A percentile compares a stretch with the other conserved stretches of the same genome.
Evolutionary conservation across 2,888 invertebrate genomes (phyloP).

Genomic region (Venusia cambrica): DNA sequence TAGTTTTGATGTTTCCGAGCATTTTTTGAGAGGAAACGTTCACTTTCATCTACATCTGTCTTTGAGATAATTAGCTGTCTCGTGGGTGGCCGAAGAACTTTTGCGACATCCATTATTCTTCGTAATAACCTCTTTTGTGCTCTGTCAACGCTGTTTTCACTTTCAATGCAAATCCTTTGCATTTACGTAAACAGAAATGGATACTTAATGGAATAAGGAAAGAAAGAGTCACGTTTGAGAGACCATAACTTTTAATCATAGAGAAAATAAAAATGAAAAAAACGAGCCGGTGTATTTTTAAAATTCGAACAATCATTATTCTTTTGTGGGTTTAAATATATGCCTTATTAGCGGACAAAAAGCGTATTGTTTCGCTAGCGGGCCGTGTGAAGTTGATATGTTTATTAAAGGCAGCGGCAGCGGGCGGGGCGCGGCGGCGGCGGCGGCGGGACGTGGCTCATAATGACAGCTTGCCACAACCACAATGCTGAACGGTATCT

Average conservation of each 20-base stretch:
- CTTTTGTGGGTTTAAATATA: constrained; percentile 40
- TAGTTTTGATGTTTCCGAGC: constrained; percentile 69
- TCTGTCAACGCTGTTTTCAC: constrained; percentile 72
- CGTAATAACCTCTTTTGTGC: constrained; percentile 59
- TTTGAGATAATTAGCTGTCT: constrained; percentile 57
- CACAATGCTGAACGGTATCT: constrained; percentile 20
- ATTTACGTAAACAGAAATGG: constrained; percentile 63
- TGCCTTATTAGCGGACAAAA: constrained; percentile 55
- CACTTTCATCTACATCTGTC: constrained; percentile 73
- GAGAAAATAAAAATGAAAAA: constrained; percentile 15
- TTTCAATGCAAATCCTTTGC: constrained; percentile 65
- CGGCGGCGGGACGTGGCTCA: constrained; percentile 3
- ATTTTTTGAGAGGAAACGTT: constrained; percentile 60
- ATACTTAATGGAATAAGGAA: constrained; percentile 38
- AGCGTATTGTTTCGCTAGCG: constrained; percentile 48
- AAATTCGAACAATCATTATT: constrained; percentile 30
- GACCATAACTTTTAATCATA: constrained; percentile 1
- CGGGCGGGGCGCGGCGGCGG: constrained; percentile 9
- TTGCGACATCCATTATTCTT: constrained; percentile 53
- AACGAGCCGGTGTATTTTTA: constrained; percentile 25
- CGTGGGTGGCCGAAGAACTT: constrained; percentile 60
- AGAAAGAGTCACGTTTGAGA: constrained; percentile 24
- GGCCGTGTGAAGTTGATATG: constrained; percentile 53
- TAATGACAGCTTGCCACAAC: constrained; percentile 26
- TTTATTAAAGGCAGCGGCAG: constrained; percentile 43